These are phyloP conservation scores for Hapalemur alaotrensis DNA, from an alignment of 2,797 vertebrate genomes.

Conservation along the genomic window DNA sequence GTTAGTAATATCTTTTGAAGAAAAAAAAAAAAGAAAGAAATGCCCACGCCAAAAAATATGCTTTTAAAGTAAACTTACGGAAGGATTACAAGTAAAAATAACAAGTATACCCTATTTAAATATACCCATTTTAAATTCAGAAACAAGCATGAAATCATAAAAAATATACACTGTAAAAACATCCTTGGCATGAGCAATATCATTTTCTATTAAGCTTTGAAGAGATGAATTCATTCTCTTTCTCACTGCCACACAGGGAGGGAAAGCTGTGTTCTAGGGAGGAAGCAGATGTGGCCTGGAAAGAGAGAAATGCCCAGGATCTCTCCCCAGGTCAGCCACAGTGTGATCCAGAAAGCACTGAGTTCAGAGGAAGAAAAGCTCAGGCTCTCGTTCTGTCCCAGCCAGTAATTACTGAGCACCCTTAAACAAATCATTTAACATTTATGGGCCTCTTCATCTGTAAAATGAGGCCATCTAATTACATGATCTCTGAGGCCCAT, in stretches of 20 bases:
- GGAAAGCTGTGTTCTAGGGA: background rate
- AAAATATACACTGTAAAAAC: background rate
- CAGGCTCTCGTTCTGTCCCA: background rate
- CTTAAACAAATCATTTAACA: background rate
- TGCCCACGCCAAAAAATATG: background rate
- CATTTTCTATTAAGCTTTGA: background rate
- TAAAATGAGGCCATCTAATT: slow-evolving; percentile 45
- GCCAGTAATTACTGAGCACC: background rate
- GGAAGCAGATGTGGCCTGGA: background rate
- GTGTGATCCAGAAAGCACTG: background rate
- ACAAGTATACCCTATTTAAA: slow-evolving; percentile 31
- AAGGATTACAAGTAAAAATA: slow-evolving; percentile 35
- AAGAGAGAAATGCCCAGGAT: accelerated
- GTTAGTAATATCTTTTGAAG: slow-evolving; percentile 13
- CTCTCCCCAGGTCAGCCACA: background rate
- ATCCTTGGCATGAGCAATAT: slow-evolving; percentile 17
- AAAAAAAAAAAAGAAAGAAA: background rate
- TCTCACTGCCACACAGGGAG: background rate
- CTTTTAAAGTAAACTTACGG: slow-evolving; percentile 34
- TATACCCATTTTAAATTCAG: slow-evolving; percentile 47
- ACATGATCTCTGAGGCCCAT: background rate
- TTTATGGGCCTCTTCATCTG: background rate
- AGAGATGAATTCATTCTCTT: background rate
- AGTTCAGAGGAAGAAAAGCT: background rate
- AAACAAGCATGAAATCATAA: slow-evolving; percentile 3